A percentile compares a stretch with the other conserved stretches of the same genome.
Conservation (phyloP, 2,797 vertebrate genomes). For the Podargus strigoides region DNA sequence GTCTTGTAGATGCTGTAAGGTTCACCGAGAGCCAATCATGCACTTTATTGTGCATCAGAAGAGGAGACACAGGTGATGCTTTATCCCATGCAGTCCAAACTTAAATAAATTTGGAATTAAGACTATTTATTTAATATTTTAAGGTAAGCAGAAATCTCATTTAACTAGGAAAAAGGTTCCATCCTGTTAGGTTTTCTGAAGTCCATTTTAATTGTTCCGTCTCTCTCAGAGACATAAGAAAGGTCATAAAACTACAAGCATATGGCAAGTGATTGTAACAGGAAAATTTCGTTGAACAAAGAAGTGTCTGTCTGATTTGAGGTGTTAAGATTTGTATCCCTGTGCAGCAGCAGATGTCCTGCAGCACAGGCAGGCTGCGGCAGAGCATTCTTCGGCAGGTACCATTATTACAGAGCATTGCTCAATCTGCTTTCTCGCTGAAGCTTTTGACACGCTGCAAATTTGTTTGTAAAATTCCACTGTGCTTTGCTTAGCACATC, state of each 20-base stretch:
- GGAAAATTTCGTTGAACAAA: neutral
- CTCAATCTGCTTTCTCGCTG: conserved; percentile 7
- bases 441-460: conserved; percentile 39
- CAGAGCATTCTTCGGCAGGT: neutral
- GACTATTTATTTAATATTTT: neutral
- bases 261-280: neutral
- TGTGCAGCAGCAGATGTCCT: neutral
- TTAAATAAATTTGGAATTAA: neutral
- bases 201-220: neutral
- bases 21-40: neutral
- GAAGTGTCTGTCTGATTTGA: neutral
- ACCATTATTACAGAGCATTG: neutral
- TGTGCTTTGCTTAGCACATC: neutral
- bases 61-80: neutral
- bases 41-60: neutral
- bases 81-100: neutral
- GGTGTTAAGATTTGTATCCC: neutral
- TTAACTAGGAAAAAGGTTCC: neutral
- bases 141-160: neutral
- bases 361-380: neutral
- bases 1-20: neutral
- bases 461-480: conserved; percentile 55
- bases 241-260: neutral
- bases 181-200: neutral
- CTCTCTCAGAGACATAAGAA: neutral